Base-by-base conservation (phyloP, 2,888 invertebrate genomes). In the Drosophila barbarae region DNA sequence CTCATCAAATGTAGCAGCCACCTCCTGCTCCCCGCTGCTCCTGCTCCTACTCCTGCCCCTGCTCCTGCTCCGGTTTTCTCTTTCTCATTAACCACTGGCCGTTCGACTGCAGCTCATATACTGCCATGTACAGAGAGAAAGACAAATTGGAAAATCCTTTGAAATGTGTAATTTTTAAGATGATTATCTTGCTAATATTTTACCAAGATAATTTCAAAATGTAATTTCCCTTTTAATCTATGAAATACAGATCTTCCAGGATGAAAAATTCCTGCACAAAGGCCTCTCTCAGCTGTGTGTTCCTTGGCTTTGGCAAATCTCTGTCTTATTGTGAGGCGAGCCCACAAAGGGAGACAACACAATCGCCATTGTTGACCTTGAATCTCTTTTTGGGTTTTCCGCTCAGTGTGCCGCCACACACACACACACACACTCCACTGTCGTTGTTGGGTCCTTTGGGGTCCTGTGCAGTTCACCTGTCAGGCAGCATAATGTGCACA, bases 401-500 rank as follows among this genome's bases (percentile, higher is more conserved):
- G 46, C 46, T 47, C 46, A 47, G 46, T 47, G 46, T 47, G 44
- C 28, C 15, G 7, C 15, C 28, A 46, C 12, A 46, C 26, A 28
- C 42, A 26, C 12, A 18, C 28, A 21, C 21, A 21, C 21, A 21
- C 28, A 18, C 28, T 28, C 42, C 1, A 28, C 28, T 15, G 15
- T 28, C 41, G 23, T 42, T 44, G 23, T 26, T 35, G 26, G 28
- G 52, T 21, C 21, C 35, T 56, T 56, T 36, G 52, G 36, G 8
- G 8, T 38, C 26, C 46, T 44, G 34, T 50, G 52, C 60, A 58
- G 60, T 49, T 68, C 49, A 59, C 42, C 67, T 69, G 67, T 58
- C 67, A 58, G 59, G 59, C n/a, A 56, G 56, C 67, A 67, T 63
- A 63, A 63, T 55, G 67, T 46, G 56, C 57, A 57, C 68, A 67